phyloP scores from a whole-genome alignment of 1,140 invertebrate genomes.

The Lasioglossum baleicum region DNA sequence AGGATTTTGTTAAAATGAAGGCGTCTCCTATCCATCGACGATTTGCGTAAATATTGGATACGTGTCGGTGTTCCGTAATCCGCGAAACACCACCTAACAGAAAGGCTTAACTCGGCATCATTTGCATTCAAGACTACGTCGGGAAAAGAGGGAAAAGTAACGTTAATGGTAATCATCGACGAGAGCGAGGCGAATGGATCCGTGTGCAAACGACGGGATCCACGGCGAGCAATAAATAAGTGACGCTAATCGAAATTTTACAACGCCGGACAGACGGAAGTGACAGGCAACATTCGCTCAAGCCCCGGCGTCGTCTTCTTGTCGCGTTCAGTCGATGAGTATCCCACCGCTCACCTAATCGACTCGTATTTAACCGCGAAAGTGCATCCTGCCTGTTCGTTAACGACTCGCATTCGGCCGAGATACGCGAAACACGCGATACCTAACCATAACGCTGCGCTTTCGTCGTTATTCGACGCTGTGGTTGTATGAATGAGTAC shows the following conservation, averaged over 20 bases:
- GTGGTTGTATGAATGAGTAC: too few species aligned
- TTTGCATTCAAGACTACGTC: not conserved
- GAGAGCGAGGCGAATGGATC: not conserved
- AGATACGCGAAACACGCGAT: too few species aligned
- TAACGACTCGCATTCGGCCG: not conserved
- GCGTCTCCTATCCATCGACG: too few species aligned
- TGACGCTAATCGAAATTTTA: not conserved
- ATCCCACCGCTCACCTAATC: not conserved
- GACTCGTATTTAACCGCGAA: constrained; percentile 29
- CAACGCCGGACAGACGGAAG: constrained; percentile 1
- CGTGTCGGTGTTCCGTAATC: too few species aligned
- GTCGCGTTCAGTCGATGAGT: not conserved
- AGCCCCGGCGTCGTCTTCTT: too few species aligned
- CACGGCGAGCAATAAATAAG: not conserved
- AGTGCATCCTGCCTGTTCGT: constrained; percentile 2
- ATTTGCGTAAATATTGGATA: too few species aligned
- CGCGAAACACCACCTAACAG: too few species aligned
- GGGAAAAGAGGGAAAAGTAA: not conserved
- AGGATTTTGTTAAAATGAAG: too few species aligned
- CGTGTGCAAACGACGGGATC: not conserved
- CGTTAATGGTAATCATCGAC: not conserved
- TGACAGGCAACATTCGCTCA: not conserved
- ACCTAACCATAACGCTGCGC: too few species aligned
- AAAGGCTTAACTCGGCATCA: not conserved
- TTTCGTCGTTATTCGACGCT: too few species aligned